phyloP scores from a whole-genome alignment of 2,113 vertebrate species.

The Saccopteryx leptura region DNA sequence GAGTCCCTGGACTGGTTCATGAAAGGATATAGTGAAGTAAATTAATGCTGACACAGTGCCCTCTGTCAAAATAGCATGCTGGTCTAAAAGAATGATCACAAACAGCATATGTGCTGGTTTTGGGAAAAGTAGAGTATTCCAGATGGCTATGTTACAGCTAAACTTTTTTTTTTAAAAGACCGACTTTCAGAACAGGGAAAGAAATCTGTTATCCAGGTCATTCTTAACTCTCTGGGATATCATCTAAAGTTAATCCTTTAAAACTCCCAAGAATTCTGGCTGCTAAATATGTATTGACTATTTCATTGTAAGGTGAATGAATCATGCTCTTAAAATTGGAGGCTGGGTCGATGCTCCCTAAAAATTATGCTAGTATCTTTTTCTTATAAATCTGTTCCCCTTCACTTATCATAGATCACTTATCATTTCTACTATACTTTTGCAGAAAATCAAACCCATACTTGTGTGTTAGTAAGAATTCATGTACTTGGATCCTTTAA shows the following conservation, averaged over 20 bases:
- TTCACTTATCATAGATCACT: not conserved
- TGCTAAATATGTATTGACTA: slow-evolving; percentile 37
- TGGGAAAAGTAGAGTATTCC: slow-evolving; percentile 27
- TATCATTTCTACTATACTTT: slow-evolving; percentile 14
- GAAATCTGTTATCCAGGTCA: slow-evolving; percentile 54
- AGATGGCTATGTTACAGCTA: slow-evolving; percentile 45
- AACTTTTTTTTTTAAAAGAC: slow-evolving; percentile 52
- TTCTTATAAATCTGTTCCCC: not conserved
- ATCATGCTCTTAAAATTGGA: slow-evolving; percentile 32
- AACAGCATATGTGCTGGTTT: slow-evolving; percentile 17
- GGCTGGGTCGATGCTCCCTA: slow-evolving; percentile 15
- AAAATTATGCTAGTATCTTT: not conserved
- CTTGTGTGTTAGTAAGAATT: not conserved
- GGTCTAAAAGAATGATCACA: slow-evolving; percentile 31
- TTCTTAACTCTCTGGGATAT: slow-evolving; percentile 20
- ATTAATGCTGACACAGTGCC: slow-evolving; percentile 61
- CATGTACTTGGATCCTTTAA: not conserved
- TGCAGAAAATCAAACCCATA: not conserved
- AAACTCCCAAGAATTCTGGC: not conserved
- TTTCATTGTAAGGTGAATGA: not conserved
- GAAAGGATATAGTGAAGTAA: slow-evolving; percentile 53
- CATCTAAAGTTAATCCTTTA: slow-evolving; percentile 33
- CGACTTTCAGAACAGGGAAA: slow-evolving; percentile 25
- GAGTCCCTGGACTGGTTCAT: slow-evolving; percentile 24
- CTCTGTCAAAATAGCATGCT: slow-evolving; percentile 65